Evolutionary conservation across 1,140 invertebrate genomes (phyloP).

Genomic region (Acromyrmex echinatior): DNA sequence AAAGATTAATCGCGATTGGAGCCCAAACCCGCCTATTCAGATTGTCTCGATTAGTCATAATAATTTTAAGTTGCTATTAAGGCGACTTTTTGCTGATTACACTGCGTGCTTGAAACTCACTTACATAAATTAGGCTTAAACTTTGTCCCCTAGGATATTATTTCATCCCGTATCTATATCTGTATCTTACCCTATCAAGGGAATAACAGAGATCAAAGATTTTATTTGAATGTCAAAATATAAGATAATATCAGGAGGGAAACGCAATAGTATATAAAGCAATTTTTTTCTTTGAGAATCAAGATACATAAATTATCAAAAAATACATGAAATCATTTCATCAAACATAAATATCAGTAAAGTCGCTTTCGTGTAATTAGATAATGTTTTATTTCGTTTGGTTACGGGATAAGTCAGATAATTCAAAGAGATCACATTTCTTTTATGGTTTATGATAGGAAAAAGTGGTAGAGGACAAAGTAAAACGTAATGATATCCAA

Average conservation of each 20-base stretch:
- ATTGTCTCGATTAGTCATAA: constrained; percentile 29
- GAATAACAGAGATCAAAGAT: constrained; percentile 1
- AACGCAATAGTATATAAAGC: not conserved
- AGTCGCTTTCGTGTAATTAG: not conserved
- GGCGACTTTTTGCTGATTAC: constrained; percentile 34
- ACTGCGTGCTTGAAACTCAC: constrained; percentile 18
- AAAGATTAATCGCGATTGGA: constrained; percentile 38
- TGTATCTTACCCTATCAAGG: not conserved
- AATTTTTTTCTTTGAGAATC: not conserved
- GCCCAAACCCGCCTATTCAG: not conserved
- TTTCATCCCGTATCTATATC: constrained; percentile 1
- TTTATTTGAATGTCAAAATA: not conserved
- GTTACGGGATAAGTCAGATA: not conserved
- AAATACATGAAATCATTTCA: not conserved
- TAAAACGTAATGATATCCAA: constrained; percentile 11
- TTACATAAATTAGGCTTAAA: not conserved
- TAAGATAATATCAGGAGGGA: not conserved
- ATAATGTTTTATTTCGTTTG: not conserved
- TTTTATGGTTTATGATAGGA: not conserved
- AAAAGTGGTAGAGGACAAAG: not conserved
- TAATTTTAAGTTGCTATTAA: constrained; percentile 5
- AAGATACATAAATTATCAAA: not conserved
- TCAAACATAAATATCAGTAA: not conserved
- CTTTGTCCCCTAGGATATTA: not conserved
- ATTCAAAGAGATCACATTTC: not conserved